These are phyloP conservation scores for Herpetotheres cachinnans DNA, from an alignment of 2,113 vertebrate species.

Conservation along the genomic window DNA sequence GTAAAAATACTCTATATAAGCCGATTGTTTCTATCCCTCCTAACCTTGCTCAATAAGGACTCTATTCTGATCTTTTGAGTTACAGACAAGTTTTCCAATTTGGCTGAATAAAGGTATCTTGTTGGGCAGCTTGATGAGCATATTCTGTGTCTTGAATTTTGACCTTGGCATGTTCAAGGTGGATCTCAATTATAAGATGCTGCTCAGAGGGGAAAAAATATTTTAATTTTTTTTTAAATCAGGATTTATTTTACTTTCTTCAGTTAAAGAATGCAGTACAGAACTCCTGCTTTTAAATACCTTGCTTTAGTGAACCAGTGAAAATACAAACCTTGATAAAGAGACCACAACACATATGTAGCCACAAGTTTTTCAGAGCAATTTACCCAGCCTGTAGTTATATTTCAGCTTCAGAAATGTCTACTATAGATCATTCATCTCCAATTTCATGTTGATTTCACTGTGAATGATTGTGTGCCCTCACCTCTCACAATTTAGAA, in stretches of 20 bases:
- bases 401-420: background rate
- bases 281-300: background rate
- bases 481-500: background rate
- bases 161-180: background rate
- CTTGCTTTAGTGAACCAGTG: background rate
- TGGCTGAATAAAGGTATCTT: constrained; percentile 63
- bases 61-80: constrained; percentile 60
- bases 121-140: constrained; percentile 1
- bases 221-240: no score
- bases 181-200: background rate
- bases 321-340: background rate
- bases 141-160: background rate
- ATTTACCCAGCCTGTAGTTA: background rate
- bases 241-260: background rate
- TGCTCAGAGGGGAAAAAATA: background rate
- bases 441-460: background rate
- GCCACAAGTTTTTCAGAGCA: background rate
- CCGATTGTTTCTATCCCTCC: constrained; percentile 66
- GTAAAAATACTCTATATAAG: constrained; percentile 68
- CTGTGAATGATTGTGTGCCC: background rate
- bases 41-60: constrained; percentile 61
- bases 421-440: background rate
- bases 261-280: background rate
- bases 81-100: constrained; percentile 44
- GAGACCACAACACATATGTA: background rate